Percentiles rank a stretch among this genome's conserved stretches.
Evolutionary conservation across 92 coral and sea anemone species (phyloP).

Genomic region (Ricordea florida): DNA sequence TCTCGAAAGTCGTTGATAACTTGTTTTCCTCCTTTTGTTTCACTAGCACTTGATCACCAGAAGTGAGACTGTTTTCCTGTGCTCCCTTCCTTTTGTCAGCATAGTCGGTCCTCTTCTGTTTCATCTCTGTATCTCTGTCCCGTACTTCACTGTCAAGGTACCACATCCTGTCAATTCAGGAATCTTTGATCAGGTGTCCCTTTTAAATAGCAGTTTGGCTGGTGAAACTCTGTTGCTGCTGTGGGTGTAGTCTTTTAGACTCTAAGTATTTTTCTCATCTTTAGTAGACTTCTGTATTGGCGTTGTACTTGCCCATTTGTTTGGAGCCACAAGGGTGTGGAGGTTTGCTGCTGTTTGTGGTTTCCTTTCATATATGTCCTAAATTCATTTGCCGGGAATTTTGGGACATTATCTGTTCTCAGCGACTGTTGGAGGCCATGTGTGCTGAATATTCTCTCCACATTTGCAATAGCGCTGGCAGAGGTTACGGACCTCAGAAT

Average conservation of each 20-base stretch:
- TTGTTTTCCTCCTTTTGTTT: too few relatives aligned
- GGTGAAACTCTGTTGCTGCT: not conserved
- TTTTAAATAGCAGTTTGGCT: not conserved
- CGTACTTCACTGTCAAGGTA: too few relatives aligned
- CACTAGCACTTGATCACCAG: too few relatives aligned
- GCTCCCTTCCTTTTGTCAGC: too few relatives aligned
- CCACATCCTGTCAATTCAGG: too few relatives aligned
- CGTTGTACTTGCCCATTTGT: not conserved
- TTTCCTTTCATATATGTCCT: not conserved
- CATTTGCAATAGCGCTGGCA: not conserved
- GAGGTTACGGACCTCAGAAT: slow-evolving; percentile 5
- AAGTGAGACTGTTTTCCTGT: too few relatives aligned
- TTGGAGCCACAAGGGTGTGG: not conserved
- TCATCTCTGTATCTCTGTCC: too few relatives aligned
- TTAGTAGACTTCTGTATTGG: not conserved
- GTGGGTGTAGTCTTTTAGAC: not conserved
- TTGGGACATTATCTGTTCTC: not conserved
- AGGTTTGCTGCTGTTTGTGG: not conserved
- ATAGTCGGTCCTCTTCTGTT: too few relatives aligned
- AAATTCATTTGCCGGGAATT: not conserved
- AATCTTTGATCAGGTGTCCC: too few relatives aligned
- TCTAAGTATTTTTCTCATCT: not conserved
- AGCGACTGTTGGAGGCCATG: not conserved
- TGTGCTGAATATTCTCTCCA: not conserved
- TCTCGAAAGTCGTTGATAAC: too few relatives aligned